Conservation (phyloP, 2,797 vertebrate genomes). For the Myoxocephalus aenaeus region DNA sequence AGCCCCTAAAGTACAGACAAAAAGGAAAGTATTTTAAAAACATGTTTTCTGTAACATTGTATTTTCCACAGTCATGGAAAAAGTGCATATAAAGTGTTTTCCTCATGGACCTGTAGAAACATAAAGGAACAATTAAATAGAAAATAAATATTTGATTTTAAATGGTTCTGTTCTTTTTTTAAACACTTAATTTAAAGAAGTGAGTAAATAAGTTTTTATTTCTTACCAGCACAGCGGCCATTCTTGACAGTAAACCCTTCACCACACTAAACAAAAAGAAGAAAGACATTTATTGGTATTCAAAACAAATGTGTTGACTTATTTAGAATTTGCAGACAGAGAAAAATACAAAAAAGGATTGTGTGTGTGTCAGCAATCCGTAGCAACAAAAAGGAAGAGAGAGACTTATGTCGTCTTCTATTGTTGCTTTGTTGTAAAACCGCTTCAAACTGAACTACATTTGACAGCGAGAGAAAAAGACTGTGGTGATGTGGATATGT, state of each 20-base stretch:
- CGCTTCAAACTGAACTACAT: not conserved
- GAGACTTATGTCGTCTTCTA: not conserved
- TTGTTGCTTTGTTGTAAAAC: not conserved
- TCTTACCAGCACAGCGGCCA: slow-evolving; percentile 88
- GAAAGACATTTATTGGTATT: not conserved
- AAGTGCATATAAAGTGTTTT: slow-evolving; percentile 25
- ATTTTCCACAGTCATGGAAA: not conserved
- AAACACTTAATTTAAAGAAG: not conserved
- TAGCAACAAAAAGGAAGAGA: not conserved
- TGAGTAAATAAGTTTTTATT: not conserved
- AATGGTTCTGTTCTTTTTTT: not conserved
- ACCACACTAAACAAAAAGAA: slow-evolving; percentile 84
- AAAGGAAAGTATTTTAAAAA: slow-evolving; percentile 4
- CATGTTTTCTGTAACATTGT: not conserved
- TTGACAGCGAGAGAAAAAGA: not conserved
- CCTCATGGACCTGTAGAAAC: slow-evolving; percentile 71
- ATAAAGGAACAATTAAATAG: slow-evolving; percentile 19
- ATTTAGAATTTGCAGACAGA: not conserved
- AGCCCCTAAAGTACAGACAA: not conserved
- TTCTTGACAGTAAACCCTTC: slow-evolving; percentile 87
- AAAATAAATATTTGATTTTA: not conserved
- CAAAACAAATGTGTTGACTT: not conserved
- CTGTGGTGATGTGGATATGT: not conserved
- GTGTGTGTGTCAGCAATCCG: not conserved
- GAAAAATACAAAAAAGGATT: not conserved